A percentile compares a stretch with the other conserved stretches of the same genome.
Conservation (phyloP, 2,113 vertebrate genomes). For the Melanotaenia duboulayi region DNA sequence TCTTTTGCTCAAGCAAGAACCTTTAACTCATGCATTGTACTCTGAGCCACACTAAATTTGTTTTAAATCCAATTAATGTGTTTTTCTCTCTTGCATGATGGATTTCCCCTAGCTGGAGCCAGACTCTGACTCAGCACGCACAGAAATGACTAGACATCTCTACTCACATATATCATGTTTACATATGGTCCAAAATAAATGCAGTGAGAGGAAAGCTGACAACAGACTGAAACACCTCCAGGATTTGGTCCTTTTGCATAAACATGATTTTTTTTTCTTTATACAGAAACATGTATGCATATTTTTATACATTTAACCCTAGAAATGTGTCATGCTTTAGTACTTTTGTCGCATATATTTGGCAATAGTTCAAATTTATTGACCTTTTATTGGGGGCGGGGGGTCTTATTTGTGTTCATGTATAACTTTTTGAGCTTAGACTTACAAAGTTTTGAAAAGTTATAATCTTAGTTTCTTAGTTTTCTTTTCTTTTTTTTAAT, state of each 20-base stretch:
- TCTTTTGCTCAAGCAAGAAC: conserved; percentile 18
- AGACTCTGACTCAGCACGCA: conserved; percentile 66
- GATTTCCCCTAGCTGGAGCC: conserved; percentile 47
- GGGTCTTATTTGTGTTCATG: background rate
- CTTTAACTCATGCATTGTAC: conserved; percentile 14
- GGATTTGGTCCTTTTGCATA: conserved; percentile 30
- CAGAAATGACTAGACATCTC: conserved; percentile 51
- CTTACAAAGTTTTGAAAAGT: too few relatives aligned
- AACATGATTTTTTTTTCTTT: conserved; percentile 16
- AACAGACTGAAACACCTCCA: conserved; percentile 45
- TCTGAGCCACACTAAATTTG: conserved; percentile 42
- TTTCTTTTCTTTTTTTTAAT: too few relatives aligned
- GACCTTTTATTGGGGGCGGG: background rate
- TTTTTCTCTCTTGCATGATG: conserved; percentile 55
- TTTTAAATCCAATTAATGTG: conserved; percentile 64
- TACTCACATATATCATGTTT: conserved; percentile 59
- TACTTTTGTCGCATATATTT: background rate
- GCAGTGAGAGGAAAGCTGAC: conserved; percentile 53
- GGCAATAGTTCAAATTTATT: background rate
- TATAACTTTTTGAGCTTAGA: too few relatives aligned
- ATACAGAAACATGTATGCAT: background rate
- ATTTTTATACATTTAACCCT: too few relatives aligned
- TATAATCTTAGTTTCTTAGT: background rate
- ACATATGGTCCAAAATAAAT: conserved; percentile 53
- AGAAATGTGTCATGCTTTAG: background rate